Evolutionary conservation across 1,140 invertebrate species (phyloP).

Genomic region (Agrypnia vestita): DNA sequence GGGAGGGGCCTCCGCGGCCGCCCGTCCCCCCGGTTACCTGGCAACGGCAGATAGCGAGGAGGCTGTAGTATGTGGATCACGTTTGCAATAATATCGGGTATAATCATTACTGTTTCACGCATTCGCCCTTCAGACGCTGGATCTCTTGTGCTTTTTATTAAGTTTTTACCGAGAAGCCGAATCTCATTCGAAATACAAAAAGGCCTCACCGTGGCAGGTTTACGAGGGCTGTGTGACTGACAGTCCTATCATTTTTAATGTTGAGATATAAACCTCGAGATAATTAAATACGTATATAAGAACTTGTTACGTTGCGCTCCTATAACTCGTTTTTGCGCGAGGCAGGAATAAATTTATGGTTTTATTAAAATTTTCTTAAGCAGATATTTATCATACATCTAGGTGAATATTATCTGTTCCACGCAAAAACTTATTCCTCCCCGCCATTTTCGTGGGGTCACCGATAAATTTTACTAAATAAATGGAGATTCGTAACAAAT

Average conservation of each 20-base stretch:
- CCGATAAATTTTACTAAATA: no score
- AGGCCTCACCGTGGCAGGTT: slow-evolving; percentile 7
- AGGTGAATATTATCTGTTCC: no score
- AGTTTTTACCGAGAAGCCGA: slow-evolving; percentile 34
- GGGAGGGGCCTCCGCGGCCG: no score
- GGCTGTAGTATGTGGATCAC: slow-evolving; percentile 39
- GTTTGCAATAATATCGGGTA: slow-evolving; percentile 46
- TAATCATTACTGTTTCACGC: slow-evolving; percentile 47
- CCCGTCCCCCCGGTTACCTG: slow-evolving; percentile 54
- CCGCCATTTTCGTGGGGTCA: no score
- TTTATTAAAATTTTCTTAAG: no score
- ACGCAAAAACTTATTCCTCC: no score
- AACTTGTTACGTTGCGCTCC: no score
- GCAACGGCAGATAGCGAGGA: slow-evolving; percentile 53
- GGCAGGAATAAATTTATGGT: no score
- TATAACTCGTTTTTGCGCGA: no score
- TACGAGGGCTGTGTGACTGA: slow-evolving; percentile 29
- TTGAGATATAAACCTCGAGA: slow-evolving; percentile 1
- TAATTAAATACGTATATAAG: neutral
- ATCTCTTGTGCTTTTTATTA: slow-evolving; percentile 35
- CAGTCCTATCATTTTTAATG: neutral
- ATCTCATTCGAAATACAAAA: slow-evolving; percentile 28
- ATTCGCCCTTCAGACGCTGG: slow-evolving; percentile 20
- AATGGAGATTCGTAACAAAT: no score
- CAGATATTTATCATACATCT: no score